Conservation (phyloP, 2,797 vertebrate genomes). For the Xenops minutus region DNA sequence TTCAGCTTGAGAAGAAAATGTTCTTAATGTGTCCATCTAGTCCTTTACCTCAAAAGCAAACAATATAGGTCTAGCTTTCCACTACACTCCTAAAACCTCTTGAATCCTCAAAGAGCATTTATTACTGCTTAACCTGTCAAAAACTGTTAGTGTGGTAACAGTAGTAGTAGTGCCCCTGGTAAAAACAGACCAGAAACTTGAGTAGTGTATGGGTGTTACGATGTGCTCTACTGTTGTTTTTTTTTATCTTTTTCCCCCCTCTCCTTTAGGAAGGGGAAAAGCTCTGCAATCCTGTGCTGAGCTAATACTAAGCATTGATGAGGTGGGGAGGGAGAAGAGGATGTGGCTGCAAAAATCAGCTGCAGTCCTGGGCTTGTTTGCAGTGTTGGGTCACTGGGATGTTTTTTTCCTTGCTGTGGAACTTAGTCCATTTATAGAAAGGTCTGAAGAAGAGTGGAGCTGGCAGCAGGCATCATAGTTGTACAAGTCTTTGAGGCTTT, state of each 20-base stretch:
- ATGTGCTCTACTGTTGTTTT: background rate
- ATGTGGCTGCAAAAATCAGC: background rate
- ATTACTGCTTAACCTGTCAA: background rate
- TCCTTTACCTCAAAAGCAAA: background rate
- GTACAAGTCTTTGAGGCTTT: background rate
- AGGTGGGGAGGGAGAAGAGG: background rate
- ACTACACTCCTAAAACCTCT: background rate
- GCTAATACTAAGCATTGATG: background rate
- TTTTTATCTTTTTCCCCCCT: background rate
- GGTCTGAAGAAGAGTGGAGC: background rate
- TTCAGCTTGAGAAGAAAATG: background rate
- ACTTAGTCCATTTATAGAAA: background rate
- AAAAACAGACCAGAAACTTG: background rate
- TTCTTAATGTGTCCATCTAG: background rate
- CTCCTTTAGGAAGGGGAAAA: background rate
- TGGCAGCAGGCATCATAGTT: background rate
- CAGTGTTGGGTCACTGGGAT: background rate
- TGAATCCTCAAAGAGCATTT: background rate
- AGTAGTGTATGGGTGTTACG: fast-evolving
- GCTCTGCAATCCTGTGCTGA: background rate
- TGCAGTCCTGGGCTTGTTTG: background rate
- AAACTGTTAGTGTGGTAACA: background rate
- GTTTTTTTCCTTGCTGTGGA: background rate
- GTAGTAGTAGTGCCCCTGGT: background rate
- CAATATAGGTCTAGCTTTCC: background rate